These are phyloP conservation scores for Lordiphosa clarofinis DNA, from an alignment of 1,140 invertebrate species.

Conservation along the genomic window DNA sequence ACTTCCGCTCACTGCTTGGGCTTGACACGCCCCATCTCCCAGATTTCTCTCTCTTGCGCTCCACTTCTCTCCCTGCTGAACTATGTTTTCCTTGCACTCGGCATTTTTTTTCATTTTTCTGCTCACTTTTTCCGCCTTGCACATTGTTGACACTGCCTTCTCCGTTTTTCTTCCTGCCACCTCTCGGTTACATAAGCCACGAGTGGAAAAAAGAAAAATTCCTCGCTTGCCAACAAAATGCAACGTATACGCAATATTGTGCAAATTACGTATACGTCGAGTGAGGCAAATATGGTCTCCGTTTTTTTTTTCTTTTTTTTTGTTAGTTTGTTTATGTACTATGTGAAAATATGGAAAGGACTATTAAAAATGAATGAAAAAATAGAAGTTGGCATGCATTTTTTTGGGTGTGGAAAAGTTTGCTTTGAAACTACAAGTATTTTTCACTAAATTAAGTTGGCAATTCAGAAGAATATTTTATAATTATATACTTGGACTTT, in stretches of 20 bases:
- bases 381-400: slow-evolving; percentile 8
- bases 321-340: not conserved
- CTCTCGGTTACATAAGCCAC: slow-evolving; percentile 60
- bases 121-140: slow-evolving; percentile 64
- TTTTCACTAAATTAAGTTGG: too few relatives aligned
- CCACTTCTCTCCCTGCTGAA: slow-evolving; percentile 37
- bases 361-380: slow-evolving; percentile 39
- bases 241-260: slow-evolving; percentile 71
- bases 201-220: slow-evolving; percentile 39
- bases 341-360: slow-evolving; percentile 6
- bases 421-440: too few relatives aligned
- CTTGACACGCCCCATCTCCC: slow-evolving; percentile 27
- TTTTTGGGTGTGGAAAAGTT: too few relatives aligned
- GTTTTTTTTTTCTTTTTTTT: slow-evolving; percentile 10
- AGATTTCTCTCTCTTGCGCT: not conserved
- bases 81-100: slow-evolving; percentile 48
- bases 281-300: slow-evolving; percentile 53
- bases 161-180: slow-evolving; percentile 20
- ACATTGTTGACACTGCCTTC: slow-evolving; percentile 67
- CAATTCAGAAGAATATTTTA: too few relatives aligned
- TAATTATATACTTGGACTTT: too few relatives aligned
- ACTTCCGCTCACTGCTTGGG: slow-evolving; percentile 61
- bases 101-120: slow-evolving; percentile 27
- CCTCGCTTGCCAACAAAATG: slow-evolving; percentile 53
- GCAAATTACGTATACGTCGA: slow-evolving; percentile 66